Conservation (phyloP, 2,888 invertebrate species). For the Catonia carolina region DNA sequence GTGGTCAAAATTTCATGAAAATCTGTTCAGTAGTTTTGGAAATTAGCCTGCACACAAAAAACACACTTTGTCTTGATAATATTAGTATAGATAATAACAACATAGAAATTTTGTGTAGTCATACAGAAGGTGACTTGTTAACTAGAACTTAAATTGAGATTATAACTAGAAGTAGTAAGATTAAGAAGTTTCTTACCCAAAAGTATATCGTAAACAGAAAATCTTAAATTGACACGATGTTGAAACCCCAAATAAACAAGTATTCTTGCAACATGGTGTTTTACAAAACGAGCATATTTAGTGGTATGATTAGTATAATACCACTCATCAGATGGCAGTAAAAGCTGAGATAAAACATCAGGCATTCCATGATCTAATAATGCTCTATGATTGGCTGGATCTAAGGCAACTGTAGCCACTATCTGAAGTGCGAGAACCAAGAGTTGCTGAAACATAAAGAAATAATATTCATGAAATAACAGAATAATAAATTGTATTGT, state of each 20-base stretch:
- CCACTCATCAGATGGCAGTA: slow-evolving; percentile 60
- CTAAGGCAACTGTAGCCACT: slow-evolving; percentile 51
- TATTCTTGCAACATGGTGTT: slow-evolving; percentile 56
- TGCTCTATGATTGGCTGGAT: slow-evolving; percentile 49
- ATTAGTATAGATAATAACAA: too few relatives aligned
- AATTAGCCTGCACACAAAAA: too few relatives aligned
- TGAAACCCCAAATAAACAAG: slow-evolving; percentile 57
- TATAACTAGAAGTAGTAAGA: too few relatives aligned
- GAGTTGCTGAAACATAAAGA: slow-evolving; percentile 49
- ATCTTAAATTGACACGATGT: slow-evolving; percentile 52
- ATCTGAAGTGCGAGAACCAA: slow-evolving; percentile 55
- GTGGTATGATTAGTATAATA: slow-evolving; percentile 61
- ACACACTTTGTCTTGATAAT: too few relatives aligned
- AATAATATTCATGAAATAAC: too few relatives aligned
- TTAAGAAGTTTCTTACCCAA: slow-evolving; percentile 44
- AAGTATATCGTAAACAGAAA: slow-evolving; percentile 52
- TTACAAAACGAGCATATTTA: slow-evolving; percentile 55
- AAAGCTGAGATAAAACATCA: slow-evolving; percentile 53
- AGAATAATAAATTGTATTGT: too few relatives aligned
- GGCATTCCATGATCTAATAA: slow-evolving; percentile 52
- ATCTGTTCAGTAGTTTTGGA: too few relatives aligned
- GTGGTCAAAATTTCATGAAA: too few relatives aligned
- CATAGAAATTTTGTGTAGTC: too few relatives aligned
- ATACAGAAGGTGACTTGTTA: too few relatives aligned
- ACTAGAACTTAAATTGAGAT: too few relatives aligned